phyloP scores from a whole-genome alignment of 2,113 vertebrate genomes.

The Sigmodon hispidus region DNA sequence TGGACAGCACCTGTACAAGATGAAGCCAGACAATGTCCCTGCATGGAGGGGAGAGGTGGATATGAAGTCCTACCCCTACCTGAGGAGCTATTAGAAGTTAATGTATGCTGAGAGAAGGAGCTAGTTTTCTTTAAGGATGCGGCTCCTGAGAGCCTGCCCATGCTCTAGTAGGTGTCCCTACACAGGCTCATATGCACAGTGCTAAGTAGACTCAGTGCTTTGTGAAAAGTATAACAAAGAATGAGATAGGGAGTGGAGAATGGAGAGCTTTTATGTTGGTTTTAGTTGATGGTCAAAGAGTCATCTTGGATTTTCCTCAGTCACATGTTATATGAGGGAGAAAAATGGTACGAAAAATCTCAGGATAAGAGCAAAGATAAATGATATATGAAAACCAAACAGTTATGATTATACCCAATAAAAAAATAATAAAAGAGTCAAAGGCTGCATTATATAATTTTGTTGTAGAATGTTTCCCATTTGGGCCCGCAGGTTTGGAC shows the following conservation, averaged over 20 bases:
- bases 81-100: background rate
- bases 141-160: background rate
- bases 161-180: background rate
- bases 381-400: background rate
- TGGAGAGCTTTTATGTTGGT: background rate
- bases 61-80: background rate
- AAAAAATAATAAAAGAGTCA: background rate
- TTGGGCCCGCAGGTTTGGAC: too few species aligned
- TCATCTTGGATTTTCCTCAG: background rate
- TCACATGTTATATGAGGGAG: background rate
- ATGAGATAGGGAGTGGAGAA: too few species aligned
- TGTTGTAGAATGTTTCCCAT: too few species aligned
- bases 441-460: too few species aligned
- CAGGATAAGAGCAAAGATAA: too few species aligned
- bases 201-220: background rate
- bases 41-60: too few species aligned
- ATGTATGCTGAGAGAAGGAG: background rate
- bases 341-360: background rate
- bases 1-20: background rate
- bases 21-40: background rate
- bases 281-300: background rate
- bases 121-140: background rate
- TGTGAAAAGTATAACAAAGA: background rate
- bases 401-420: background rate
- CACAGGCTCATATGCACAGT: too few species aligned